Evolutionary conservation across 1,140 invertebrate species (phyloP).

Genomic region (Calosoma granatense): DNA sequence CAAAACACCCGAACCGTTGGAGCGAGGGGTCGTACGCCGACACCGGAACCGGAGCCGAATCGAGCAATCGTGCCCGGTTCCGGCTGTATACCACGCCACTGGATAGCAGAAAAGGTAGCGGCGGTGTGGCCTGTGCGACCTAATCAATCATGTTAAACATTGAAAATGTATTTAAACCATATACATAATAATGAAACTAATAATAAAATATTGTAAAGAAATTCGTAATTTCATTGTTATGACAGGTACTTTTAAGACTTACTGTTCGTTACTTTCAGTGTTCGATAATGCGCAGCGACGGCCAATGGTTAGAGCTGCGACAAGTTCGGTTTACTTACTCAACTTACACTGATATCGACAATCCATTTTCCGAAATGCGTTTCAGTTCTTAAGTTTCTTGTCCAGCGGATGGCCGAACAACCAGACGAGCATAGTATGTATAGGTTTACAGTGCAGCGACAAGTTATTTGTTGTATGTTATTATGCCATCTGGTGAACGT

Average conservation of each 20-base stretch:
- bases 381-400: not conserved
- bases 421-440: too few relatives aligned
- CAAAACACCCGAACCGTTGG: not conserved
- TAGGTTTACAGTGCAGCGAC: too few relatives aligned
- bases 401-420: not conserved
- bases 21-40: too few relatives aligned
- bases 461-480: too few relatives aligned
- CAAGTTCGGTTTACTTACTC: not conserved
- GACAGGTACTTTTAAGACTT: not conserved
- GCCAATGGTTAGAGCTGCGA: too few relatives aligned
- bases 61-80: not conserved
- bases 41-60: too few relatives aligned
- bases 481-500: not conserved
- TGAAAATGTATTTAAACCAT: constrained; percentile 27
- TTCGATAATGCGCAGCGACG: not conserved
- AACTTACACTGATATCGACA: not conserved
- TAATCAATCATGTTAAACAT: constrained; percentile 5
- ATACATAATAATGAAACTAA: constrained; percentile 21
- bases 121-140: not conserved
- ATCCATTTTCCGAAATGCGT: not conserved
- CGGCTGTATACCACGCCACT: not conserved
- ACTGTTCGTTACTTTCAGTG: not conserved
- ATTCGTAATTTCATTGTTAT: constrained; percentile 2
- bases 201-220: constrained; percentile 1
- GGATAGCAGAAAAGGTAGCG: not conserved